Conservation (phyloP, 2,888 invertebrate genomes). For the Hydrotaea diabolus region DNA sequence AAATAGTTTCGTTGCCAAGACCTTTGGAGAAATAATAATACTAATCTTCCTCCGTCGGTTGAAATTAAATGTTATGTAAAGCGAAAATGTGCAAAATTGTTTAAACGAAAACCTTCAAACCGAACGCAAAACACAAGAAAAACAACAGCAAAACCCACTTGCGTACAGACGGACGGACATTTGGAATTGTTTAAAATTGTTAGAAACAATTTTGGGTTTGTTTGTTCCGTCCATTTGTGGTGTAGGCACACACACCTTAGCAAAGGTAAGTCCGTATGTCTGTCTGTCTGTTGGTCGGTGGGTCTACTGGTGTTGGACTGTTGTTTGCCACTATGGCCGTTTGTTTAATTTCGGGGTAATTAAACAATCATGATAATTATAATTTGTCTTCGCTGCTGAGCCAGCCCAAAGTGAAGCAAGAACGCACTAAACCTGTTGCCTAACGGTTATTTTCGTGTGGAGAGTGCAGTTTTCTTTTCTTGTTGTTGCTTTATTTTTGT, state of each 20-base stretch:
- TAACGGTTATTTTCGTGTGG: constrained; percentile 50
- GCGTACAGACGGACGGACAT: not conserved
- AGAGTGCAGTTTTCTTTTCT: not conserved
- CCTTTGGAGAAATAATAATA: not conserved
- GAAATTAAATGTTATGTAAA: constrained; percentile 31
- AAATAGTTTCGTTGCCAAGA: not conserved
- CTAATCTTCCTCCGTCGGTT: not conserved
- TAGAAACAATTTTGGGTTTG: constrained; percentile 1
- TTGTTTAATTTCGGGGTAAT: constrained; percentile 63
- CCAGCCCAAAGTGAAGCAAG: not conserved
- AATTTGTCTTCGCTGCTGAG: constrained; percentile 44
- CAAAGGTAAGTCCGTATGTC: not conserved
- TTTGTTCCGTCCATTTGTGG: not conserved
- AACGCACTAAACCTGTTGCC: constrained; percentile 51
- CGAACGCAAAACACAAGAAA: not conserved
- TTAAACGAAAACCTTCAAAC: constrained; percentile 9
- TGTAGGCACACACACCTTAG: not conserved
- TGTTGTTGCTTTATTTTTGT: constrained; percentile 12
- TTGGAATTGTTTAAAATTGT: constrained; percentile 21
- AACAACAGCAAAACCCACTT: not conserved
- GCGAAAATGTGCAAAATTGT: constrained; percentile 11
- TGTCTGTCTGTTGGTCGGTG: too few relatives aligned
- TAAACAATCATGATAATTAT: constrained; percentile 63
- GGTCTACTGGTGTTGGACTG: constrained; percentile 15
- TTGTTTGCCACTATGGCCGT: not conserved